Percentiles rank a stretch among this genome's conserved stretches.
These are phyloP conservation scores for Ptychochromis oligacanthus DNA, from an alignment of 2,113 vertebrate species.

Conservation along the genomic window DNA sequence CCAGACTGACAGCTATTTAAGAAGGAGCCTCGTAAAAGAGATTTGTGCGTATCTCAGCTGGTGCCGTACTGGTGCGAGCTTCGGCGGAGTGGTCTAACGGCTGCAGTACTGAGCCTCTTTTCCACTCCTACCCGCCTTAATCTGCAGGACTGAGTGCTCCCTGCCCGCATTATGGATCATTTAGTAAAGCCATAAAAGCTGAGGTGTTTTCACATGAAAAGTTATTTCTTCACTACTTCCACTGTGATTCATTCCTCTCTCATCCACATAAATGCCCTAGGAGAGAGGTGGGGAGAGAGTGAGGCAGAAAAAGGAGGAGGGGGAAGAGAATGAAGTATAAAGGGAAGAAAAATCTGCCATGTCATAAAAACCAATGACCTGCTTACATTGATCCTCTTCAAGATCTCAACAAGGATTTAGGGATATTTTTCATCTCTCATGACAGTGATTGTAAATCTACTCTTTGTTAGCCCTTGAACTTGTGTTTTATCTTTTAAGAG, in stretches of 20 bases:
- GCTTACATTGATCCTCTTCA: slow-evolving; percentile 70
- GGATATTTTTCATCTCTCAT: slow-evolving; percentile 58
- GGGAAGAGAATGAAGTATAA: slow-evolving; percentile 50
- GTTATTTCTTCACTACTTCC: slow-evolving; percentile 79
- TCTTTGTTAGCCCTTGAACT: slow-evolving; percentile 47
- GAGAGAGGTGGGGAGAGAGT: slow-evolving; percentile 45
- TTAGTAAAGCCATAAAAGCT: slow-evolving; percentile 82
- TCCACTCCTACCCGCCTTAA: slow-evolving; percentile 58
- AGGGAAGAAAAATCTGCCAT: slow-evolving; percentile 62
- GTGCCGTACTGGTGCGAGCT: slow-evolving; percentile 42
- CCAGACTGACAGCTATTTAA: slow-evolving; percentile 84
- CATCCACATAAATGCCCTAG: slow-evolving; percentile 65
- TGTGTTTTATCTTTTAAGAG: slow-evolving; percentile 38
- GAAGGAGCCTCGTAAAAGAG: slow-evolving; percentile 81
- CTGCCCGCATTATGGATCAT: slow-evolving; percentile 80
- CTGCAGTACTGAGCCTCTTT: slow-evolving; percentile 46
- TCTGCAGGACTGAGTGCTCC: slow-evolving; percentile 73
- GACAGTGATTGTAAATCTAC: slow-evolving; percentile 58
- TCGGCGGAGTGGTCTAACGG: slow-evolving; percentile 57
- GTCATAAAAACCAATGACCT: slow-evolving; percentile 80
- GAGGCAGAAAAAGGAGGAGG: slow-evolving; percentile 16
- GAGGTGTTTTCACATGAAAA: slow-evolving; percentile 85
- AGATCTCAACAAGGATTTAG: slow-evolving; percentile 70
- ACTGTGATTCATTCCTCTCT: slow-evolving; percentile 76
- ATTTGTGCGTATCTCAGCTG: slow-evolving; percentile 79